Percentiles rank a stretch among this genome's conserved stretches.
Evolutionary conservation across 2,888 invertebrate genomes (phyloP).

Genomic region (Drosophila nr. medialis): DNA sequence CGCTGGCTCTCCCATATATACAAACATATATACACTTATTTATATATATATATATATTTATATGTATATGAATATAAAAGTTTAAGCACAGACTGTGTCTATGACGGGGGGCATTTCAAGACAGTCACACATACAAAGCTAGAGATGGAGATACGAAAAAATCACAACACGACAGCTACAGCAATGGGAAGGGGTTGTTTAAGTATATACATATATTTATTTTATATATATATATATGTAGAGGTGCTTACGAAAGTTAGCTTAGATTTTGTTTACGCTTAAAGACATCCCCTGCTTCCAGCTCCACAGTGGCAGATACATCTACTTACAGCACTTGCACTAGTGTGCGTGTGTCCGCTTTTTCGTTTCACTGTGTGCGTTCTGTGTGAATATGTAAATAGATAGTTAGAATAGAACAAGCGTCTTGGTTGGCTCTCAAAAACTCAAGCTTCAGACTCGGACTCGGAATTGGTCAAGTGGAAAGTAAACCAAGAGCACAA

Average conservation of each 20-base stretch:
- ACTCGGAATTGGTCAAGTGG: constrained; percentile 76
- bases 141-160: constrained; percentile 35
- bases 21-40: constrained; percentile 3
- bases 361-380: constrained; percentile 69
- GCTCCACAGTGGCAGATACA: constrained; percentile 12
- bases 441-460: constrained; percentile 53
- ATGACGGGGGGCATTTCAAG: constrained; percentile 59
- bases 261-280: constrained; percentile 57
- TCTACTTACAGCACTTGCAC: constrained; percentile 57
- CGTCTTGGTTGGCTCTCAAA: constrained; percentile 39
- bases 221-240: constrained; percentile 6
- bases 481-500: constrained; percentile 74
- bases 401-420: constrained; percentile 68
- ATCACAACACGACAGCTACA: constrained; percentile 52
- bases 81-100: constrained; percentile 24
- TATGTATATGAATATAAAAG: constrained; percentile 19
- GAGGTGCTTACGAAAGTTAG: constrained; percentile 44
- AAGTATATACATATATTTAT: constrained; percentile 18
- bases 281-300: constrained; percentile 15
- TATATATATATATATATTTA: constrained; percentile 14
- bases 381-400: constrained; percentile 60
- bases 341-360: constrained; percentile 75
- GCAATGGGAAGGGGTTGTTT: constrained; percentile 41
- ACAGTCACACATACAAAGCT: constrained; percentile 63
- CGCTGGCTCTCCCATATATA: constrained; percentile 42